Base-by-base conservation (phyloP, 2,888 invertebrate species). In the Acanthosepion lycidas region DNA sequence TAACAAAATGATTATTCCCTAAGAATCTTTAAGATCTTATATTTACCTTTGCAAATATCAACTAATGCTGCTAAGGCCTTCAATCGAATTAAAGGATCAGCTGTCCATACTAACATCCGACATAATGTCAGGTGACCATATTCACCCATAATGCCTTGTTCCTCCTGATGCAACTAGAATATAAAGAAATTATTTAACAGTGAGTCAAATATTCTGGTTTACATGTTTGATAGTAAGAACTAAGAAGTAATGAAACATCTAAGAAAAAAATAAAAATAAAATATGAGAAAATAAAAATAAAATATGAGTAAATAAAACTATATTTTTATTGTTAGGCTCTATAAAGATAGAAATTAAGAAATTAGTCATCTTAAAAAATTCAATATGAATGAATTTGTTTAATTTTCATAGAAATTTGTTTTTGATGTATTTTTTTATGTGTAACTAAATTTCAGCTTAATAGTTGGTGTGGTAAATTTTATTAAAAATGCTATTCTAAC, bases 31-130 rank as follows among this genome's bases (percentile, higher is more conserved):
- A 92, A 2, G 28, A n/a, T 1, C 49, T 28, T 78, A 78, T 78
- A 93, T 95, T 95, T 95, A 96, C 98, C 98, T 96, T 98, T 98
- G 95, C 99, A 99, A 20, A 98, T 98, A 97, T 98, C 98, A 0
- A 98, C 98, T 94, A 99, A 98, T 95, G 98, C 98, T 0, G 98
- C 98, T 42, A 99, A 98, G 98, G 98, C 98, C 96, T 98, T 98
- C 95, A 99, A 98, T 20, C 98, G 98, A 95, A 98, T 98, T 94
- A 98, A 97, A 0, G 99, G 99, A 96, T 99, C 98, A 94, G 98
- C 98, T 0, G 98, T 98, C 99, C 99, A 99, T 49, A 99, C 98
- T 94, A 98, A 98, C 94, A 99, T 98, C 95, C 98, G 98, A 91
- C 98, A 98, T 94, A 99, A 97, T 0, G 99, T 98, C 94, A 98